Evolutionary conservation across 1,140 invertebrate genomes (phyloP), one percentile per base, ranked within the genome.

Genomic region (Choristoneura fumiferana): DNA sequence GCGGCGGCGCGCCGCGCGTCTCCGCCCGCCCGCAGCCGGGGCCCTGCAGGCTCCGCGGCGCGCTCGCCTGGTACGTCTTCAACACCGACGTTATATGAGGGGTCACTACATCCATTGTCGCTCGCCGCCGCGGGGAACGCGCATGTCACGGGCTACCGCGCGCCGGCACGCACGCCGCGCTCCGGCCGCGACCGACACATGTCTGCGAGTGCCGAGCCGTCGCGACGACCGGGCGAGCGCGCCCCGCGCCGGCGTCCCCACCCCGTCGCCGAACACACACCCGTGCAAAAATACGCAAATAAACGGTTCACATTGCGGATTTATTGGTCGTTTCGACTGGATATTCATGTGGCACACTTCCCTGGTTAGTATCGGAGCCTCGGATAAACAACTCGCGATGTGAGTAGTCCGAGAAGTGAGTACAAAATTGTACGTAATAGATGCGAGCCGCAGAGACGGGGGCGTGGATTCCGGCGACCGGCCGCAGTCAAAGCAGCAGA

Each of bases 31-130:
- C 92, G 58, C 90, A 91, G 83, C 93, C 96, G 15, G 97, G 97
- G 43, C 97, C 97, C 80, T 96, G 95, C 68, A 98, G 91, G 89
- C 96, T 98, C 80, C 96, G 95, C 62, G 95, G 94, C 61, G 98
- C 97, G 75, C 95, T 94, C 74, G 95, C 93, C 91, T 98, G 97
- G 91, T 97, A 98, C 64, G 94, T 97, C 89, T 97, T 97, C 79
- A 99, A 92, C 71, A 99, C 97, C 89, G 95, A 95, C 90, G 96
- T 96, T 73, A 99, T 91, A 84, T 97, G 96, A 65, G 93, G 92
- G 67, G 93, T 91, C 76, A 95, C 90, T 80, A 92, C 91, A 89
- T 95, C 94, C 93, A 94, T 94, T 91, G 91, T 93, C 57, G 62
- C 65, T 60, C 58, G 62, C 62, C 65, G 58, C 58, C 65, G 62